These are phyloP conservation scores for Nyctibius bracteatus DNA, from an alignment of 2,113 vertebrate species.

Conservation along the genomic window DNA sequence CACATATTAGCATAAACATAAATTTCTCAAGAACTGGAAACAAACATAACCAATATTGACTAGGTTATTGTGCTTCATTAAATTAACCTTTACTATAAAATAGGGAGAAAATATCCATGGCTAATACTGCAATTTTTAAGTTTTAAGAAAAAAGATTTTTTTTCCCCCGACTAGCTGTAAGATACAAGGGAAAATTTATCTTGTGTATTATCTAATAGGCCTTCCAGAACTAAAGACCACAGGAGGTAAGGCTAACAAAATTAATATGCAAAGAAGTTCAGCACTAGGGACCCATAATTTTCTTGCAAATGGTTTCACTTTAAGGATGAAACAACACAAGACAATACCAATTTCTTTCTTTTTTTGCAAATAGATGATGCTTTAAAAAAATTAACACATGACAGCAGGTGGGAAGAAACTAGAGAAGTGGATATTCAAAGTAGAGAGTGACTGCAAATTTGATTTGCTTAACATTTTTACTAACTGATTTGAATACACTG, in stretches of 20 bases:
- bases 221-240: conserved; percentile 87
- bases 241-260: conserved; percentile 98
- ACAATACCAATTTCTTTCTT: conserved; percentile 84
- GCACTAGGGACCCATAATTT: conserved; percentile 96
- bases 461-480: conserved; percentile 85
- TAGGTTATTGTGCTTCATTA: conserved; percentile 54
- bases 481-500: conserved; percentile 82
- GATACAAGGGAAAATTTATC: conserved; percentile 77
- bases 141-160: conserved; percentile 70
- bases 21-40: conserved; percentile 26
- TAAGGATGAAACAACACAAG: conserved; percentile 90
- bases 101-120: not conserved
- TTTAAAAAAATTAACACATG: conserved; percentile 90
- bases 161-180: conserved; percentile 61
- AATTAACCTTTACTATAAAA: conserved; percentile 67
- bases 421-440: conserved; percentile 86
- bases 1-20: conserved; percentile 6
- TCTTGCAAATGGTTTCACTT: conserved; percentile 92
- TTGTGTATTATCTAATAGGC: conserved; percentile 87
- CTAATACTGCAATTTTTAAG: conserved; percentile 62
- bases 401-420: conserved; percentile 90
- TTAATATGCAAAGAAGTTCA: conserved; percentile 98
- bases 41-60: conserved; percentile 55
- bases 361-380: conserved; percentile 82
- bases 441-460: conserved; percentile 76